Percentiles rank a stretch among this genome's conserved stretches.
These are phyloP conservation scores for Drosophila prosaltans DNA, from an alignment of 1,140 invertebrate species.

Conservation along the genomic window DNA sequence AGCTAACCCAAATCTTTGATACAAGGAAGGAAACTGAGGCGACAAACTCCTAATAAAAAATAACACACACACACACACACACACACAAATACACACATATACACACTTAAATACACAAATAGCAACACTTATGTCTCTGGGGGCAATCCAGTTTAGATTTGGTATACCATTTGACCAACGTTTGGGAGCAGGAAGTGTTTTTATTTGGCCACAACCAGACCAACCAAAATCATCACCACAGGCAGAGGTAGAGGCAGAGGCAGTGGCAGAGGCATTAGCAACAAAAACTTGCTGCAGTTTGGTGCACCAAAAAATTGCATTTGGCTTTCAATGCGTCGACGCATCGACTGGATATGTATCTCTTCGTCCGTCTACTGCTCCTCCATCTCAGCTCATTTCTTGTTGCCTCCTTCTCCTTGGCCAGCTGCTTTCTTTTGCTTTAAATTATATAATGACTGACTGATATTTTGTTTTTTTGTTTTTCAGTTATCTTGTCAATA, in stretches of 20 bases:
- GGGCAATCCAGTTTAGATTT: constrained; percentile 76
- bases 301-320: constrained; percentile 46
- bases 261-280: neutral
- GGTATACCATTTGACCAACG: constrained; percentile 56
- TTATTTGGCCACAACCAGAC: constrained; percentile 36
- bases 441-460: constrained; percentile 27
- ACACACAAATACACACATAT: neutral
- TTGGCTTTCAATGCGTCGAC: constrained; percentile 51
- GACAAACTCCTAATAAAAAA: constrained; percentile 21
- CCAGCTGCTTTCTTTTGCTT: constrained; percentile 39
- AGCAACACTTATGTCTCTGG: constrained; percentile 42
- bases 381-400: too few species aligned
- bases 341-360: constrained; percentile 54
- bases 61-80: neutral
- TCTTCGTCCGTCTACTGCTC: constrained; percentile 15
- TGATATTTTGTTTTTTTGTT: neutral
- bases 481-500: constrained; percentile 40
- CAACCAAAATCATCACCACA: constrained; percentile 38
- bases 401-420: constrained; percentile 11
- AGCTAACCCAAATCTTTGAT: constrained; percentile 67
- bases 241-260: constrained; percentile 36
- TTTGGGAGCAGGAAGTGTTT: constrained; percentile 71
- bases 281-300: constrained; percentile 68
- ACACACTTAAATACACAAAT: neutral
- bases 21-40: constrained; percentile 68